Evolutionary conservation across 1,140 invertebrate genomes (phyloP).

Genomic region (Marisa cornuarietis): DNA sequence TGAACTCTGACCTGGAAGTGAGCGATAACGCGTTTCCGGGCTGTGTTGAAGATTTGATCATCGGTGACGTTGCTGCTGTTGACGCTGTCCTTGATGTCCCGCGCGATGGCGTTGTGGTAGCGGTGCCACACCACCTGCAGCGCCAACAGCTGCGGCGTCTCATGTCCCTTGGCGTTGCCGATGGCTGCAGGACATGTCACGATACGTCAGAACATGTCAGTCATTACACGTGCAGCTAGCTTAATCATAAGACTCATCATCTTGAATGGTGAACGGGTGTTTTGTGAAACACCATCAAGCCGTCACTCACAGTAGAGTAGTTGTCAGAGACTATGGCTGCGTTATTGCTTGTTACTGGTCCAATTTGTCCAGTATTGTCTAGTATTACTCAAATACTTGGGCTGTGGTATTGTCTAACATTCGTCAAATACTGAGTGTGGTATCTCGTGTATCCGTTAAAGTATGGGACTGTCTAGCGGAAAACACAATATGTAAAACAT

Average conservation of each 20-base stretch:
- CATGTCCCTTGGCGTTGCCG: slow-evolving; percentile 95
- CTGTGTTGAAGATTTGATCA: slow-evolving; percentile 91
- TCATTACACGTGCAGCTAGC: neutral
- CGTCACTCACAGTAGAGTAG: too few species aligned
- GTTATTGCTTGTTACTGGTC: too few species aligned
- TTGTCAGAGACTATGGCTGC: too few species aligned
- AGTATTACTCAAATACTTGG: too few species aligned
- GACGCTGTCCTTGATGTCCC: slow-evolving; percentile 72
- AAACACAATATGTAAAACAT: too few species aligned
- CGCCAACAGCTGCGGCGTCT: slow-evolving; percentile 93
- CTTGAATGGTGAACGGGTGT: too few species aligned
- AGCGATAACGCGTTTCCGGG: slow-evolving; percentile 88
- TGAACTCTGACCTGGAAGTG: slow-evolving; percentile 80
- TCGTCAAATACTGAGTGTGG: too few species aligned
- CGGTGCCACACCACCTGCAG: slow-evolving; percentile 94
- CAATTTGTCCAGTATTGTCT: too few species aligned
- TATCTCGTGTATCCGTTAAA: too few species aligned
- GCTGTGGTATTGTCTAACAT: too few species aligned
- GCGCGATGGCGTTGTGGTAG: slow-evolving; percentile 93
- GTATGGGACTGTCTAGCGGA: too few species aligned
- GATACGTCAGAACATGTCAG: neutral
- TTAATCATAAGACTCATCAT: neutral
- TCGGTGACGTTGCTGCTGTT: slow-evolving; percentile 87
- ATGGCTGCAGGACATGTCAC: slow-evolving; percentile 75
- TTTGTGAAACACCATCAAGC: too few species aligned